phyloP scores from a whole-genome alignment of 2,888 invertebrate genomes.

The Oligia latruncula region DNA sequence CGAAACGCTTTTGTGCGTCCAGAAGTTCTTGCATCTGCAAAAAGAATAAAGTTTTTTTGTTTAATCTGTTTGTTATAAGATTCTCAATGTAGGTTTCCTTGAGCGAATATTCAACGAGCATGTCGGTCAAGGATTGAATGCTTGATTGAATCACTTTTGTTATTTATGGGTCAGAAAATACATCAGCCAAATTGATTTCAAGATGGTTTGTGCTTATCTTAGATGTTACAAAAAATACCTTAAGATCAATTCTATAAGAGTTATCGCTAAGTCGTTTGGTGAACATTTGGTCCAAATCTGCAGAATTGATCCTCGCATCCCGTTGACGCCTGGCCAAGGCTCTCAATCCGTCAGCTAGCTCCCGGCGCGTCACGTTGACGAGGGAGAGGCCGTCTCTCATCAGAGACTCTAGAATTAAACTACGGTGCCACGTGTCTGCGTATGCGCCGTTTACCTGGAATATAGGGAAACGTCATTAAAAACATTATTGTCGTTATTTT shows the following conservation, averaged over 20 bases:
- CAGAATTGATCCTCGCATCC: slow-evolving; percentile 80
- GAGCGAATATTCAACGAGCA: slow-evolving; percentile 25
- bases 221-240: slow-evolving; percentile 71
- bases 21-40: slow-evolving; percentile 90
- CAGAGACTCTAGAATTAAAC: slow-evolving; percentile 84
- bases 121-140: slow-evolving; percentile 45
- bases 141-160: slow-evolving; percentile 24
- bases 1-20: slow-evolving; percentile 91
- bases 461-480: background rate
- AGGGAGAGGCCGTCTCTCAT: slow-evolving; percentile 88
- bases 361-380: slow-evolving; percentile 88
- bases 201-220: background rate
- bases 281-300: slow-evolving; percentile 82
- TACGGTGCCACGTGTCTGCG: slow-evolving; percentile 91
- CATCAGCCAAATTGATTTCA: background rate
- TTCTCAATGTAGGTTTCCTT: slow-evolving; percentile 22
- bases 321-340: slow-evolving; percentile 83
- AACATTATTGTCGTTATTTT: background rate
- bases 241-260: slow-evolving; percentile 83
- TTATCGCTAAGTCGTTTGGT: slow-evolving; percentile 82
- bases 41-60: background rate
- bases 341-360: slow-evolving; percentile 88
- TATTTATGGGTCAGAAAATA: background rate
- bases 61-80: background rate
- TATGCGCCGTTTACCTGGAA: slow-evolving; percentile 91